phyloP scores from a whole-genome alignment of 2,113 vertebrate species.

The Poecile atricapillus region DNA sequence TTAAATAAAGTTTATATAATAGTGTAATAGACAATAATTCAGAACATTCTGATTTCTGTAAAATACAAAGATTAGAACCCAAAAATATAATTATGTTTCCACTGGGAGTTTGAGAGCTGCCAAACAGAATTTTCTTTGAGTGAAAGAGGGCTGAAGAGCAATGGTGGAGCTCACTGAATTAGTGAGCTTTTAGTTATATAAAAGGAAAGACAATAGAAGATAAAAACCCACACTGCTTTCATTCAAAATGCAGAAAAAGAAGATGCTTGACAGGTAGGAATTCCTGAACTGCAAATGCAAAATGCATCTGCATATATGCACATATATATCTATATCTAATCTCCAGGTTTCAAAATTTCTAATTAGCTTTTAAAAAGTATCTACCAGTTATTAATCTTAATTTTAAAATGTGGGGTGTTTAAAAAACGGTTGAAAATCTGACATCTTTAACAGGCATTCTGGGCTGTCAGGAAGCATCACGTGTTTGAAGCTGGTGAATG shows the following conservation, averaged over 20 bases:
- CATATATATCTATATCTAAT: rapidly evolving
- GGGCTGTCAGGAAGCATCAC: not conserved
- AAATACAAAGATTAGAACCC: not conserved
- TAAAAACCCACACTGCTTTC: not conserved
- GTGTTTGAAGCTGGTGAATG: rapidly evolving
- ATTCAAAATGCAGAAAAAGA: not conserved
- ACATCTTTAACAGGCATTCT: not conserved
- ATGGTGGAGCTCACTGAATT: not conserved
- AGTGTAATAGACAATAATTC: not conserved
- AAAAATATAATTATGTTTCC: not conserved
- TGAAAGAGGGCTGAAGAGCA: not conserved
- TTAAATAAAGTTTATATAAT: not conserved
- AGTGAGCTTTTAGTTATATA: not conserved
- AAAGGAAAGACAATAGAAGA: not conserved
- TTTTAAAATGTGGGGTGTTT: not conserved
- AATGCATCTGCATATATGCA: not conserved
- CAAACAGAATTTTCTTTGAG: not conserved
- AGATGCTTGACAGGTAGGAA: not conserved
- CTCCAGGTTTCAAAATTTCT: not conserved
- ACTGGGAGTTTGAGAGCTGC: not conserved
- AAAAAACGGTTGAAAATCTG: not conserved
- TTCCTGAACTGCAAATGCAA: not conserved
- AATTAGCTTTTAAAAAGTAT: not conserved
- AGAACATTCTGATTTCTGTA: not conserved
- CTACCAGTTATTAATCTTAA: not conserved